A percentile compares a stretch with the other conserved stretches of the same genome.
Evolutionary conservation across 2,888 invertebrate species (phyloP).

Genomic region (Drosophila picticornis): DNA sequence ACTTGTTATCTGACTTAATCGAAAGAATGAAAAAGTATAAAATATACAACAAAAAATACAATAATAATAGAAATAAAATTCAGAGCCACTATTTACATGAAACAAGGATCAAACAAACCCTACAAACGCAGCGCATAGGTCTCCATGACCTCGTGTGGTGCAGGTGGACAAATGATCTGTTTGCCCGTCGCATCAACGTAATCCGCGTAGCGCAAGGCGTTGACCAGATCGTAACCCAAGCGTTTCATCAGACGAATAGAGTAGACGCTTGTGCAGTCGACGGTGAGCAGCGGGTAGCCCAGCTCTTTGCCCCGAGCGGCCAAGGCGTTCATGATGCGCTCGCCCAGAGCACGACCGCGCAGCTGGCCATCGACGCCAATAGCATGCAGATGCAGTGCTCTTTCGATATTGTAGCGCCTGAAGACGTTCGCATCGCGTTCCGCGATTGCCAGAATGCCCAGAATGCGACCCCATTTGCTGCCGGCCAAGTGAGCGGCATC

Average conservation of each 20-base stretch:
- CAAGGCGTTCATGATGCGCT: constrained; percentile 67
- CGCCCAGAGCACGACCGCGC: constrained; percentile 79
- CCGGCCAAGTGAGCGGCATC: constrained; percentile 60
- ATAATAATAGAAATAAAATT: neutral
- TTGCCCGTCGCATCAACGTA: constrained; percentile 67
- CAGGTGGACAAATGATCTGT: constrained; percentile 76
- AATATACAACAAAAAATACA: neutral
- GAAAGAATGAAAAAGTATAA: neutral
- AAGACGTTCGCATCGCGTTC: constrained; percentile 79
- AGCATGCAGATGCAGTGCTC: constrained; percentile 78
- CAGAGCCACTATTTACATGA: neutral
- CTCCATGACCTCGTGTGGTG: constrained; percentile 74
- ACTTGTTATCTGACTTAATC: neutral
- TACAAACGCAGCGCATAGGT: constrained; percentile 68
- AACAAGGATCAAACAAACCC: neutral
- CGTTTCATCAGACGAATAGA: constrained; percentile 76
- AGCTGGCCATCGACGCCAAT: constrained; percentile 72
- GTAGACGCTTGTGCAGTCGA: constrained; percentile 82
- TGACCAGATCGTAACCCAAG: constrained; percentile 74
- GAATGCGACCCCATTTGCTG: constrained; percentile 79
- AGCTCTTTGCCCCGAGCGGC: constrained; percentile 57
- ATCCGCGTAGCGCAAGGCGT: constrained; percentile 68
- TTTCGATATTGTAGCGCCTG: constrained; percentile 63
- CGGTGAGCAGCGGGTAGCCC: constrained; percentile 71
- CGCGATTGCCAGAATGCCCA: constrained; percentile 71